Percentiles rank a stretch among this genome's conserved stretches.
phyloP scores from a whole-genome alignment of 2,888 invertebrate genomes.

The Standfussiana lucernea region DNA sequence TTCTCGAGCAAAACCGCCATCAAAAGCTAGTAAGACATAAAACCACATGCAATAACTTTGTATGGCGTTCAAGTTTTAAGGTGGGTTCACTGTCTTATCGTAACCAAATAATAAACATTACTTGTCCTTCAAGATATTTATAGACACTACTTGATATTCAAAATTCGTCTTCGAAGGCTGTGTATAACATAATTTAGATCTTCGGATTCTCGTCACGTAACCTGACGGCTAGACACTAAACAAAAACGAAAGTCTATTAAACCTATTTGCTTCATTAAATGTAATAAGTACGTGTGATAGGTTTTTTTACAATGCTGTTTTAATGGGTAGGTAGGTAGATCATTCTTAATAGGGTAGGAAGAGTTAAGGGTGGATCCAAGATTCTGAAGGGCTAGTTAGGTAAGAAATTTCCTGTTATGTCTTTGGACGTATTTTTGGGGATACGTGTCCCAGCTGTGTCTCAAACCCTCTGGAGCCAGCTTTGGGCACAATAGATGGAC shows the following conservation, averaged over 20 bases:
- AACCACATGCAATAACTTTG: neutral
- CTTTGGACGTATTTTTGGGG: neutral
- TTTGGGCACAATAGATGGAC: neutral
- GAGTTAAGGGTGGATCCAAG: neutral
- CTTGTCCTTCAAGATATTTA: neutral
- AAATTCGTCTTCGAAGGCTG: slow-evolving; percentile 14
- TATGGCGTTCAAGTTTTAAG: neutral
- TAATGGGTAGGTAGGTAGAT: neutral
- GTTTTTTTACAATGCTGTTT: neutral
- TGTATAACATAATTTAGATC: neutral
- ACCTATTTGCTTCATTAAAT: neutral
- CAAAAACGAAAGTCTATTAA: slow-evolving; percentile 20
- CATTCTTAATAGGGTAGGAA: neutral
- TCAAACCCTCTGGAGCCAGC: neutral
- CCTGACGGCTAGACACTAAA: slow-evolving; percentile 7
- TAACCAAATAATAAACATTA: slow-evolving; percentile 6
- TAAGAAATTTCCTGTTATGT: neutral
- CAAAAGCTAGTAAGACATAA: neutral
- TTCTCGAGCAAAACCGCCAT: neutral
- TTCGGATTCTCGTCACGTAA: slow-evolving; percentile 40
- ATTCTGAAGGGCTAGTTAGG: neutral
- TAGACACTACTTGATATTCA: slow-evolving; percentile 37
- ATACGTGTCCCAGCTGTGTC: neutral
- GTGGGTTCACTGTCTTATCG: neutral
- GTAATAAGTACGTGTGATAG: too few relatives aligned